Evolutionary conservation across 2,113 vertebrate species (phyloP).

Genomic region (Halichoeres trimaculatus): DNA sequence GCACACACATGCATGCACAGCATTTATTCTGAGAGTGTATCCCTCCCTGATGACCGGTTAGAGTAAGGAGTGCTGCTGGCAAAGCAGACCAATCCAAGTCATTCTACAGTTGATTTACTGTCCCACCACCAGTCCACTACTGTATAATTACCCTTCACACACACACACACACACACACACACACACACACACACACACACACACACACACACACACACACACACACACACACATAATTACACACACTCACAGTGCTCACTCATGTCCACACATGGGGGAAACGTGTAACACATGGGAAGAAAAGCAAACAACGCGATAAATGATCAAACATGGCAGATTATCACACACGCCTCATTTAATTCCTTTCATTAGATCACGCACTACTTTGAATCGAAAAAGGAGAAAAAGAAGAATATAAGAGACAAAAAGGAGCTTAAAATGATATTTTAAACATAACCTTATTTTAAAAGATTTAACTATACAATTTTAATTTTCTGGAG

Average conservation of each 20-base stretch:
- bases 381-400: not conserved
- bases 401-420: too few relatives aligned
- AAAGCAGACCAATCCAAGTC: slow-evolving; percentile 69
- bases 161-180: slow-evolving; percentile 45
- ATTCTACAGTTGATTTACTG: slow-evolving; percentile 82
- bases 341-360: slow-evolving; percentile 1
- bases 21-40: slow-evolving; percentile 76
- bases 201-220: slow-evolving; percentile 38
- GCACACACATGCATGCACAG: slow-evolving; percentile 39
- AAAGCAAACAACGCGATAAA: slow-evolving; percentile 18
- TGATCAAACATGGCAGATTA: slow-evolving; percentile 6
- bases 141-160: slow-evolving; percentile 75
- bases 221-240: slow-evolving; percentile 26
- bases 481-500: too few relatives aligned
- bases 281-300: slow-evolving; percentile 18
- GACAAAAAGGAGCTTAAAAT: too few relatives aligned
- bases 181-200: slow-evolving; percentile 26
- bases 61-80: slow-evolving; percentile 71
- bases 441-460: too few relatives aligned
- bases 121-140: slow-evolving; percentile 76
- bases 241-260: slow-evolving; percentile 32
- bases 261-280: slow-evolving; percentile 41
- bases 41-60: slow-evolving; percentile 76
- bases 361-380: not conserved
- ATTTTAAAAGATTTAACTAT: too few relatives aligned